Evolutionary conservation across 2,113 vertebrate species (phyloP).

Genomic region (Tupaia chinensis): DNA sequence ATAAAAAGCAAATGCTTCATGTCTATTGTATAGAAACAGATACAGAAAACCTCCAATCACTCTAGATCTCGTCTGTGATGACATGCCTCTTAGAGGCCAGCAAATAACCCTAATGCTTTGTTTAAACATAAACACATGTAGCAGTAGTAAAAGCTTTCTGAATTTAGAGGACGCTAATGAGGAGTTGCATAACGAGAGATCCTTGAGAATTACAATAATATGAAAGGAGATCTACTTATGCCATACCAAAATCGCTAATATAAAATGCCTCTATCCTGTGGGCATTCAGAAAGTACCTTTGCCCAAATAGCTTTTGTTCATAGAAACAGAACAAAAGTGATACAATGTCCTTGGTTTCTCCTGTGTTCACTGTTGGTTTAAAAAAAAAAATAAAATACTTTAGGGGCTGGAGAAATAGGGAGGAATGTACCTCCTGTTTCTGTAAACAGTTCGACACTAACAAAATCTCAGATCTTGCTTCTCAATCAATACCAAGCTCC

Average conservation of each 20-base stretch:
- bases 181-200: neutral
- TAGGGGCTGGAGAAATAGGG: neutral
- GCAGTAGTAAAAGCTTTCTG: neutral
- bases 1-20: constrained; percentile 8
- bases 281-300: neutral
- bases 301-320: neutral
- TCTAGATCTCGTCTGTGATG: neutral
- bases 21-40: neutral
- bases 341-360: constrained; percentile 64
- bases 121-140: neutral
- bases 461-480: constrained; percentile 58
- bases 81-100: neutral
- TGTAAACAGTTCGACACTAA: constrained; percentile 53
- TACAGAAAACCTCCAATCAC: neutral
- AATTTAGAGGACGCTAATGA: neutral
- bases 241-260: neutral
- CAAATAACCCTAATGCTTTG: neutral
- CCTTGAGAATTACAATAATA: neutral
- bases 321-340: constrained; percentile 33
- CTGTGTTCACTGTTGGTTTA: neutral
- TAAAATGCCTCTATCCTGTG: neutral
- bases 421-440: constrained; percentile 23
- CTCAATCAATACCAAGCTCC: constrained; percentile 50
- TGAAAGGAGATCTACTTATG: neutral
- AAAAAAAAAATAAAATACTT: neutral